phyloP scores from a whole-genome alignment of 2,113 vertebrate species.

The Onychorhynchus coronatus region DNA sequence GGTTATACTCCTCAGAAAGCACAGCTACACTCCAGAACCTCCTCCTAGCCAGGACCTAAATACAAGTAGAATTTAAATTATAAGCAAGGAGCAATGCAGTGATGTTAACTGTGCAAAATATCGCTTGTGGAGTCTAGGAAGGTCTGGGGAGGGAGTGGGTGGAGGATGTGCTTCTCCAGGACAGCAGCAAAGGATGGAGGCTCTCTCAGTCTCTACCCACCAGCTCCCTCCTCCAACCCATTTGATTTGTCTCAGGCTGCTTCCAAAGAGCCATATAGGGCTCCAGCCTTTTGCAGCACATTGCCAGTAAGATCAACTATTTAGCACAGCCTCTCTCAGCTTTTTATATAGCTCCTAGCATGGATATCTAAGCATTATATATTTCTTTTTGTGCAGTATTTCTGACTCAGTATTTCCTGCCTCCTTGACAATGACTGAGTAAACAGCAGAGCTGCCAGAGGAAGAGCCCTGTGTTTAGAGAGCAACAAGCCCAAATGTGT shows the following conservation, averaged over 20 bases:
- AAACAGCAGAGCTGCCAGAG: slow-evolving; percentile 35
- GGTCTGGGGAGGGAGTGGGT: not conserved
- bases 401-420: slow-evolving; percentile 69
- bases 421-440: slow-evolving; percentile 42
- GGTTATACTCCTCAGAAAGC: not conserved
- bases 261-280: slow-evolving; percentile 36
- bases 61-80: not conserved
- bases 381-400: slow-evolving; percentile 37
- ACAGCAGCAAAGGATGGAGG: not conserved
- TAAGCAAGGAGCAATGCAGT: not conserved
- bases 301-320: slow-evolving; percentile 33
- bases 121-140: not conserved
- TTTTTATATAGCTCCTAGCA: not conserved
- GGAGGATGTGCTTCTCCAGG: not conserved
- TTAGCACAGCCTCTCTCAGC: not conserved
- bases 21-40: not conserved
- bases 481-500: not conserved
- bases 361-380: not conserved
- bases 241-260: slow-evolving; percentile 31
- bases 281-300: not conserved
- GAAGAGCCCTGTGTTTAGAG: not conserved
- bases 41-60: not conserved
- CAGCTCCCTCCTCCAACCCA: not conserved
- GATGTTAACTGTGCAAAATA: not conserved
- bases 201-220: not conserved